A percentile compares a stretch with the other conserved stretches of the same genome.
Evolutionary conservation across 2,888 invertebrate genomes (phyloP).

Genomic region (Scaptomyza polygonia): DNA sequence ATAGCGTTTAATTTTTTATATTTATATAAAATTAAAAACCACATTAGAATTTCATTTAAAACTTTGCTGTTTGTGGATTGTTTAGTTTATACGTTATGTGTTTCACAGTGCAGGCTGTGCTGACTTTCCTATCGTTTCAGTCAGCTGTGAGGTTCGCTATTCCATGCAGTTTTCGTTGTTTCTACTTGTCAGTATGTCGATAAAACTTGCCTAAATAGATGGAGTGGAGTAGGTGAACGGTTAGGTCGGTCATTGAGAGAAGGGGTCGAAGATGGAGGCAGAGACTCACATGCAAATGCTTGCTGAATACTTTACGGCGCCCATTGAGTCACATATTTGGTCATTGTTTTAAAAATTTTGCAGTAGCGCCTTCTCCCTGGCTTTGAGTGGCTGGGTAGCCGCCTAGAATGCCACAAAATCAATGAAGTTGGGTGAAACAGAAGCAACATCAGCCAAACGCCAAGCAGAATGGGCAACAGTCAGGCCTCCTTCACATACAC

Average conservation of each 20-base stretch:
- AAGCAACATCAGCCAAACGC: conserved; percentile 9
- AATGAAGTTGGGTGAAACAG: conserved; percentile 59
- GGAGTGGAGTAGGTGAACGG: not conserved
- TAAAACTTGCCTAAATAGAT: conserved; percentile 35
- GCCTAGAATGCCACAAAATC: conserved; percentile 67
- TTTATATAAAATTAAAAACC: not conserved
- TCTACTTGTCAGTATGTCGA: conserved; percentile 59
- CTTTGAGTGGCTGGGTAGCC: conserved; percentile 27
- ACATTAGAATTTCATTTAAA: not conserved
- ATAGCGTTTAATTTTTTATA: too few species aligned
- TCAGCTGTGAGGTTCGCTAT: conserved; percentile 37
- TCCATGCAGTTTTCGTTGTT: conserved; percentile 65
- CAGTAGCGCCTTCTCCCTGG: conserved; percentile 47
- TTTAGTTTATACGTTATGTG: not conserved
- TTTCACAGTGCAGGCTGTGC: conserved; percentile 26
- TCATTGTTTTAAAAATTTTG: not conserved
- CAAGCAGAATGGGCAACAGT: conserved; percentile 25
- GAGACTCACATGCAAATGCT: conserved; percentile 56
- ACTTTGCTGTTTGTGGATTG: too few species aligned
- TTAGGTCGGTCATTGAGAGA: not conserved
- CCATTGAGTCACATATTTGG: not conserved
- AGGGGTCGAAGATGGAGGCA: conserved; percentile 6
- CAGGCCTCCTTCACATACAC: not conserved
- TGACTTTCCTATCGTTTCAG: conserved; percentile 31
- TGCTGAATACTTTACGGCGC: conserved; percentile 33